A percentile compares a stretch with the other conserved stretches of the same genome.
These are phyloP conservation scores for Berghia stephanieae DNA, from an alignment of 1,140 invertebrate species.

Conservation along the genomic window DNA sequence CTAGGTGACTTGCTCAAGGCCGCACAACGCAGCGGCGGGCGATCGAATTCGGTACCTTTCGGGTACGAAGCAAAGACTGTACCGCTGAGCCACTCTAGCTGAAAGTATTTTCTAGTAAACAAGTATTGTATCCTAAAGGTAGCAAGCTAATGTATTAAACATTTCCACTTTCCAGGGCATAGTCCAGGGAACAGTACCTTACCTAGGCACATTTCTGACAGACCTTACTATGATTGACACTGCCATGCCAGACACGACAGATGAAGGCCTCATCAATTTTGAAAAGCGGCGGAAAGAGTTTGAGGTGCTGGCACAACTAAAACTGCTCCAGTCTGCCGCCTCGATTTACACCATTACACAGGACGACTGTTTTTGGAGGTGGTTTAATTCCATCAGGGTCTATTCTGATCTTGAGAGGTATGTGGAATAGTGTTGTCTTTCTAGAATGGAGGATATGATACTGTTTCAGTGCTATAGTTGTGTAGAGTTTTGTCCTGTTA, in stretches of 20 bases:
- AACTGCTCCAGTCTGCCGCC: conserved; percentile 91
- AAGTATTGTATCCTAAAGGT: no score
- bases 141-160: no score
- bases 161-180: no score
- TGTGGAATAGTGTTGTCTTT: neutral
- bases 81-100: no score
- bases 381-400: conserved; percentile 90
- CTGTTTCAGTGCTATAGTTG: no score
- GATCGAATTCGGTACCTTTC: no score
- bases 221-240: conserved; percentile 99
- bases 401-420: conserved; percentile 91
- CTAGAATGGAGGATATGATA: neutral
- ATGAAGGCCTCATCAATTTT: conserved; percentile 91
- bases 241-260: conserved; percentile 83
- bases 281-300: conserved; percentile 98
- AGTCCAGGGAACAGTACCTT: conserved; percentile 93
- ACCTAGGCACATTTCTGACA: conserved; percentile 96
- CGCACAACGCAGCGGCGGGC: no score
- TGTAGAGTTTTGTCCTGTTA: no score
- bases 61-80: no score
- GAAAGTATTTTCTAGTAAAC: no score
- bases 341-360: conserved; percentile 90
- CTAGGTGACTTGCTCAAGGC: no score
- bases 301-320: conserved; percentile 96
- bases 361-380: conserved; percentile 86